These are phyloP conservation scores for Rhopalosiphum nymphaeae DNA, from an alignment of 2,888 invertebrate species.

Conservation along the genomic window DNA sequence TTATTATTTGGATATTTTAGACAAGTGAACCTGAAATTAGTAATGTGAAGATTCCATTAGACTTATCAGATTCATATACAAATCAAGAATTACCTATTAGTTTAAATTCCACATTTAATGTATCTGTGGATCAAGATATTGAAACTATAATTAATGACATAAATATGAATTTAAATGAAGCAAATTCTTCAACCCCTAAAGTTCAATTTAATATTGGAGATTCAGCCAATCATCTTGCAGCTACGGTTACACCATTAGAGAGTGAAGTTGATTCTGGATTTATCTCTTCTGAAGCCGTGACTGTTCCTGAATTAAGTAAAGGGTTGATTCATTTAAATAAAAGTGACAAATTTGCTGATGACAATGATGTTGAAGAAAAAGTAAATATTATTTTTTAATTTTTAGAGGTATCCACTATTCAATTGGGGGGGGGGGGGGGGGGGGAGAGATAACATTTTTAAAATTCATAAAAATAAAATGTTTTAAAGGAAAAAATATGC, in stretches of 20 bases:
- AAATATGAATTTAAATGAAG: conserved; percentile 56
- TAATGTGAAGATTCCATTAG: conserved; percentile 29
- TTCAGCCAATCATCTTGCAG: conserved; percentile 42
- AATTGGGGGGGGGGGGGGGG: too few relatives aligned
- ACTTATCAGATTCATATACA: conserved; percentile 25
- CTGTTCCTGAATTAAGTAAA: conserved; percentile 65
- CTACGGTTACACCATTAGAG: conserved; percentile 48
- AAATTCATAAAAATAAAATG: too few relatives aligned
- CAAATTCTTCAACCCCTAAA: conserved; percentile 62
- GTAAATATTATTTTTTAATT: not conserved
- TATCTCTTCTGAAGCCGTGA: conserved; percentile 68
- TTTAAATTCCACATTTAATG: conserved; percentile 24
- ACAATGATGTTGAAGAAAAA: conserved; percentile 61
- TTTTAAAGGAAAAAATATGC: too few relatives aligned
- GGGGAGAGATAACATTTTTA: too few relatives aligned
- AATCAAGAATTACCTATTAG: conserved; percentile 10
- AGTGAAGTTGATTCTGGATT: conserved; percentile 69
- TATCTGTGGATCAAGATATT: not conserved
- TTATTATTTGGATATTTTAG: conserved; percentile 21
- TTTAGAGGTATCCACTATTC: not conserved
- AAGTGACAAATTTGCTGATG: conserved; percentile 60
- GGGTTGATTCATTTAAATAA: conserved; percentile 65
- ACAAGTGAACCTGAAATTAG: not conserved
- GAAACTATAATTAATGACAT: conserved; percentile 37
- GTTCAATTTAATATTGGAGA: conserved; percentile 64